Base-by-base conservation (phyloP, 2,113 vertebrate species). In the Tylochromis polylepis region DNA sequence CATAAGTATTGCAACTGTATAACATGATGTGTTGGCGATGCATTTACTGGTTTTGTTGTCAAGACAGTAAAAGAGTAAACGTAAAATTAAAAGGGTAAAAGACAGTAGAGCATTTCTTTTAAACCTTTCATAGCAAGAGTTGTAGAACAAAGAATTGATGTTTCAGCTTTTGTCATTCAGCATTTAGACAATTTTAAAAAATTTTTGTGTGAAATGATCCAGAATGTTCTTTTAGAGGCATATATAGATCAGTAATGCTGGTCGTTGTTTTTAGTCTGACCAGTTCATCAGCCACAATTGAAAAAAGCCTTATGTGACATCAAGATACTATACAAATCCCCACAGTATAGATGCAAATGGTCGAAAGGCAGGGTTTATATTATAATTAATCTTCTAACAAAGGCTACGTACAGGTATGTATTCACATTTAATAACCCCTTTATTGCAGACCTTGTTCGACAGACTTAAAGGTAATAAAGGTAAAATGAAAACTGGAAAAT, bases 161-260 rank as follows among this genome's bases (percentile, higher is more conserved):
- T 77, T 10, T 56, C 18, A 9, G 31, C 55, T 67, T 14, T 87
- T 3, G 10, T 8, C 4, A 24, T 58, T 79, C 29, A 60, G 38
- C 36, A 46, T 56, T 56, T 22, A 9, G 16, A 57, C 41, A 41
- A 62, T 41, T 7, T 20, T 85, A n/a, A n/a, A n/a, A n/a, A n/a
- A n/a, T 49, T 72, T 84, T 84, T 36, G 29, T 65, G 78, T 84
- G 49, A 31, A 84, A 79, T 85, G 14, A 85, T 60, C 88, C 80
- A 80, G 58, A 81, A 87, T 85, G 27, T 89, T 65, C 65, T 92
- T 81, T 92, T 83, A 84, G n/a, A 70, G 75, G 36, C n/a, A 85
- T 56, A 56, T 34, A 55, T 72, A 11, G 88, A 90, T 94, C 84
- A 82, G 67, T 90, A 87, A 58, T 81, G 31, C n/a, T 56, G 84